Evolutionary conservation across 2,888 invertebrate genomes (phyloP), one percentile per base, ranked within the genome.

Genomic region (Lacanobia wlatinum): DNA sequence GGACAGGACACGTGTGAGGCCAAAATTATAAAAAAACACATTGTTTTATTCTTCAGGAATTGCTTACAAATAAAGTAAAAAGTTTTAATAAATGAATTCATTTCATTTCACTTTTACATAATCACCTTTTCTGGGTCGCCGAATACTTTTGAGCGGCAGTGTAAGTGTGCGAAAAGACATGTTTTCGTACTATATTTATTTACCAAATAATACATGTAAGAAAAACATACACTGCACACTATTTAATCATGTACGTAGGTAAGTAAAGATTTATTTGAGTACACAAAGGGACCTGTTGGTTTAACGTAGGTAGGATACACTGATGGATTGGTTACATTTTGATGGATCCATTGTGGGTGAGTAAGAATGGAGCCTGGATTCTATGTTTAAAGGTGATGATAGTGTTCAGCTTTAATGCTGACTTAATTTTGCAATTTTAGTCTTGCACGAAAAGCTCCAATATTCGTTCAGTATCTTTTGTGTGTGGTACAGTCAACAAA

Each of bases 261-360:
- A 53, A 66, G 56, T 46, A 46, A 62, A 66, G 65, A 70, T 79
- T 59, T 43, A 28, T 56, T 61, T 28, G 2, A 46, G 73, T 23
- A 62, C 10, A 74, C 63, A 79, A 66, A 66, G 28, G 46, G 14
- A 69, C 16, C 53, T 64, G 40, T 70, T 63, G 46, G 40, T 23
- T 60, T 48, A 62, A 21, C 23, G 48, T 64, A 55, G 40, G 66
- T 55, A n/a, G 21, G 9, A 28, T 56, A 67, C 40, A 34, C 58
- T 78, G 74, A 78, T 79, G 69, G 66, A 74, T 74, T 63, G 53
- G 18, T 46, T 14, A 40, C 59, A 56, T 52, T 52, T 68, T 75
- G 76, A 75, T 75, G 56, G 61, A 75, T 75, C 61, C 46, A 38
- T 75, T 34, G 16, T 43, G 9, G 38, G 10, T 12, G 18, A 5